Evolutionary conservation across 2,888 invertebrate species (phyloP).

Genomic region (Sminthurides aquaticus): DNA sequence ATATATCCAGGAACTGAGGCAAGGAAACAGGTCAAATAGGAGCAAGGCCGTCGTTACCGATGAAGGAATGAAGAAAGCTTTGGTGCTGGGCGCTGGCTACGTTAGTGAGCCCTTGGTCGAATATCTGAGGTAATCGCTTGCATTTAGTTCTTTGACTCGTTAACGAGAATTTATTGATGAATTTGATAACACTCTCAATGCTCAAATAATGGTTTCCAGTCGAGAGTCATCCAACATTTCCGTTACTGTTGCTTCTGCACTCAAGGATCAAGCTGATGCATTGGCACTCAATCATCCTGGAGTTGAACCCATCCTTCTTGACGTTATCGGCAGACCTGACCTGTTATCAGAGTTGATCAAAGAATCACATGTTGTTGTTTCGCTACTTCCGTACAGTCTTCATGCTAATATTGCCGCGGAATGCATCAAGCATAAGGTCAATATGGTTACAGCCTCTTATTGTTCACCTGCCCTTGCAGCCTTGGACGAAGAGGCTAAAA

Average conservation of each 20-base stretch:
- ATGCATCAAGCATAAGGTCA: conserved; percentile 76
- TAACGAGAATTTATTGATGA: background rate
- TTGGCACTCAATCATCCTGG: conserved; percentile 69
- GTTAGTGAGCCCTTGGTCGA: conserved; percentile 92
- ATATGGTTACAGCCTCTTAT: conserved; percentile 96
- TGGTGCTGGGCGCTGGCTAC: conserved; percentile 90
- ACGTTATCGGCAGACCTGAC: conserved; percentile 66
- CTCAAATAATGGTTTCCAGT: background rate
- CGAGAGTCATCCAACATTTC: conserved; percentile 15
- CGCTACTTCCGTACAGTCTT: conserved; percentile 81
- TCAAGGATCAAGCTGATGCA: conserved; percentile 80
- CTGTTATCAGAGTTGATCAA: conserved; percentile 64
- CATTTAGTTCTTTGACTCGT: conserved; percentile 55
- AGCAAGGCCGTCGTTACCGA: conserved; percentile 17
- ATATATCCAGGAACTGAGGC: conserved; percentile 86
- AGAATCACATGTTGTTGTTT: conserved; percentile 68
- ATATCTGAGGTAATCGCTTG: conserved; percentile 60
- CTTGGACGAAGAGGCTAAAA: conserved; percentile 69
- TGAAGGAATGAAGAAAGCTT: conserved; percentile 50
- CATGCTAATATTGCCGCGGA: conserved; percentile 75
- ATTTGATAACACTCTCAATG: no score
- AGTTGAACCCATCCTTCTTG: conserved; percentile 70
- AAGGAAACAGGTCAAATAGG: conserved; percentile 54
- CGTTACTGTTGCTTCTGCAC: conserved; percentile 60
- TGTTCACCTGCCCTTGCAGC: conserved; percentile 73